Evolutionary conservation across 2,797 vertebrate genomes (phyloP).

Genomic region (Platyrinchus mystaceus): DNA sequence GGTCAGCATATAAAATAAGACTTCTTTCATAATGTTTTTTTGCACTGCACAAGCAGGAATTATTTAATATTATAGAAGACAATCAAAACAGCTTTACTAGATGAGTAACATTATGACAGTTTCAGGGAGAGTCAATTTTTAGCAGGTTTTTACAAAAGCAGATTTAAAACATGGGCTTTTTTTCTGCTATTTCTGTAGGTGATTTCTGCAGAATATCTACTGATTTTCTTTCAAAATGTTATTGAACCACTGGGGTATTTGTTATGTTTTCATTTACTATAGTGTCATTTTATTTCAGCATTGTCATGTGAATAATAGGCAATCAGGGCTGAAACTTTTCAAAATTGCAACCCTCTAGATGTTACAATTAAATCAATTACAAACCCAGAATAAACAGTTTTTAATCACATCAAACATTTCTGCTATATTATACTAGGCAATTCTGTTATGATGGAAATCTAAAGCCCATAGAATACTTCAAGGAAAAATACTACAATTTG

Average conservation of each 20-base stretch:
- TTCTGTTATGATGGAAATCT: slow-evolving; percentile 75
- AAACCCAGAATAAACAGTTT: slow-evolving; percentile 72
- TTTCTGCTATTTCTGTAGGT: slow-evolving; percentile 11
- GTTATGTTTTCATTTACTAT: slow-evolving; percentile 63
- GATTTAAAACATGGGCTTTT: not conserved
- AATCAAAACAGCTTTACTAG: slow-evolving; percentile 32
- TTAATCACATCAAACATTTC: slow-evolving; percentile 75
- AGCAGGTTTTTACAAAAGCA: not conserved
- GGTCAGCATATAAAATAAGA: not conserved
- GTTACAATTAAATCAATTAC: slow-evolving; percentile 79
- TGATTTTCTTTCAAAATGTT: slow-evolving; percentile 66
- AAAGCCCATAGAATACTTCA: slow-evolving; percentile 62
- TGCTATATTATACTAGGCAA: slow-evolving; percentile 64
- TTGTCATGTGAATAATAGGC: slow-evolving; percentile 76
- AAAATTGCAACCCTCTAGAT: slow-evolving; percentile 74
- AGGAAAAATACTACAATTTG: slow-evolving; percentile 62
- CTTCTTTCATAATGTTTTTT: slow-evolving; percentile 31
- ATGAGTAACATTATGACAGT: slow-evolving; percentile 4
- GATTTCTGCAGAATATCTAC: slow-evolving; percentile 53
- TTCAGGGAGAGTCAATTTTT: not conserved
- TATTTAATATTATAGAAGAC: slow-evolving; percentile 26
- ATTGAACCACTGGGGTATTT: slow-evolving; percentile 58
- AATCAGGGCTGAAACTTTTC: slow-evolving; percentile 75
- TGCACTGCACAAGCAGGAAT: slow-evolving; percentile 18
- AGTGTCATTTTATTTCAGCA: slow-evolving; percentile 66